Conservation (phyloP, 2,888 invertebrate genomes). For the Polydrusus tereticollis region DNA sequence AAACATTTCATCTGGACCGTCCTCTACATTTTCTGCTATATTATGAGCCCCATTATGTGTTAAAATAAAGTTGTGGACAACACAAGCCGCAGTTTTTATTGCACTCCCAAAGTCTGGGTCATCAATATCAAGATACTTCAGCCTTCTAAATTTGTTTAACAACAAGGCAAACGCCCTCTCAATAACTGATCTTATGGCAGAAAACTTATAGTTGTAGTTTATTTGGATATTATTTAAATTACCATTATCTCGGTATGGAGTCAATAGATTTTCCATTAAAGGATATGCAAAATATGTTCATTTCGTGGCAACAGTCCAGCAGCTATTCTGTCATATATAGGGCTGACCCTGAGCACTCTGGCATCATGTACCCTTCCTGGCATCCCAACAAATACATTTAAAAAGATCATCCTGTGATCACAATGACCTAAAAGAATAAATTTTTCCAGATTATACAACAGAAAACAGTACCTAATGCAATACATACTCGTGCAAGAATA, state of each 20-base stretch:
- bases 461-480: too few species aligned
- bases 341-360: neutral
- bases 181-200: slow-evolving; percentile 5
- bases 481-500: too few species aligned
- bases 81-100: too few species aligned
- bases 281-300: slow-evolving; percentile 2
- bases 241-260: slow-evolving; percentile 2
- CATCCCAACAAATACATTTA: neutral
- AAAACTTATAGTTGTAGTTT: too few species aligned
- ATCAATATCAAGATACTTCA: slow-evolving; percentile 22
- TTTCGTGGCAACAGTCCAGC: neutral
- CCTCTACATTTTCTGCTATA: too few species aligned
- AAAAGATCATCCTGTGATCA: slow-evolving; percentile 29
- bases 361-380: neutral
- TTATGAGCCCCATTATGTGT: too few species aligned
- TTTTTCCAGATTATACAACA: too few species aligned
- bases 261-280: neutral
- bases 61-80: too few species aligned
- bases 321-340: neutral
- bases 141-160: slow-evolving; percentile 12
- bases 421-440: too few species aligned
- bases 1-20: too few species aligned
- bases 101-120: too few species aligned
- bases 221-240: slow-evolving; percentile 4
- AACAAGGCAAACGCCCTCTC: slow-evolving; percentile 19